These are phyloP conservation scores for Poecile atricapillus DNA, from an alignment of 2,113 vertebrate genomes.

Conservation along the genomic window DNA sequence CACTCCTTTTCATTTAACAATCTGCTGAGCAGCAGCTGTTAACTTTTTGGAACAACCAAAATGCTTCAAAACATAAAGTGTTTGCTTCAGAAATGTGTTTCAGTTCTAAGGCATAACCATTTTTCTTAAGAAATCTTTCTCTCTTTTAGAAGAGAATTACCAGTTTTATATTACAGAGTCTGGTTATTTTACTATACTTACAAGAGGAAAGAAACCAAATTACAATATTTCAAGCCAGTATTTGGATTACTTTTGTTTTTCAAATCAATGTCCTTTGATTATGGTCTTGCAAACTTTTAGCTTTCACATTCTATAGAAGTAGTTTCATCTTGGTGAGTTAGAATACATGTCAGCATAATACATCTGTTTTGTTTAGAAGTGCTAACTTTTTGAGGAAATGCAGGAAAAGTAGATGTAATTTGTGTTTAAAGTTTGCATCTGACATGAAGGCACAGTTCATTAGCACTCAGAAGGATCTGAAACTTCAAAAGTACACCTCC, in stretches of 20 bases:
- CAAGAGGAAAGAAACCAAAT: not conserved
- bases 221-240: conserved; percentile 22
- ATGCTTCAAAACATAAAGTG: not conserved
- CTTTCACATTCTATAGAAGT: conserved; percentile 7
- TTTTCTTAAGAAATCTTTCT: not conserved
- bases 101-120: conserved; percentile 3
- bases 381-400: not conserved
- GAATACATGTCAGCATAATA: conserved; percentile 24
- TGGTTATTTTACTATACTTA: not conserved
- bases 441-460: conserved; percentile 12
- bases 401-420: not conserved
- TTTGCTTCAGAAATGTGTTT: not conserved
- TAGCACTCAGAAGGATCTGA: not conserved
- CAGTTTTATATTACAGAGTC: not conserved
- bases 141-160: conserved; percentile 12
- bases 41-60: conserved; percentile 48
- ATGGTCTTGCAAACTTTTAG: conserved; percentile 13
- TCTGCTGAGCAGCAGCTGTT: conserved; percentile 60
- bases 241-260: conserved; percentile 62
- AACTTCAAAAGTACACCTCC: conserved; percentile 2
- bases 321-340: conserved; percentile 32
- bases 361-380: conserved; percentile 3
- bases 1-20: conserved; percentile 40
- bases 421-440: conserved; percentile 37
- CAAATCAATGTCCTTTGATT: conserved; percentile 46